Conservation (phyloP, 2,888 invertebrate species). For the Folsomia candida region DNA sequence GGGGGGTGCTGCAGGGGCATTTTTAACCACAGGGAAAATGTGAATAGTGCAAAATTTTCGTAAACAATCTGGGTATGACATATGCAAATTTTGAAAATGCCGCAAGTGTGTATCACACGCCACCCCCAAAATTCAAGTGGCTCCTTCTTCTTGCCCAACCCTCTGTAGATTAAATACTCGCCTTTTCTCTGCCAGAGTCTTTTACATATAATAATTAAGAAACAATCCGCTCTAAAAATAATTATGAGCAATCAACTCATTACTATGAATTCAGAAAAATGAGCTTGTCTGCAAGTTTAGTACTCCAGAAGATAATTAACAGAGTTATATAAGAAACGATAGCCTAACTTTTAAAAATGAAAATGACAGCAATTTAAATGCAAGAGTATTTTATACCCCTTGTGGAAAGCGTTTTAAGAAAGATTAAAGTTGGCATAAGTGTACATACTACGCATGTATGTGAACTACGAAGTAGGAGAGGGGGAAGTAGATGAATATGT, state of each 20-base stretch:
- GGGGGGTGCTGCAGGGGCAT: no score
- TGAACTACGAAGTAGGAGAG: not conserved
- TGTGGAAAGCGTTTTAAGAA: not conserved
- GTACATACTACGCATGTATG: not conserved
- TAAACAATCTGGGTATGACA: no score
- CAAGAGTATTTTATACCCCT: not conserved
- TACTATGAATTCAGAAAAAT: not conserved
- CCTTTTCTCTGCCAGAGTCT: no score
- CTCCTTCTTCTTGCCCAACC: not conserved
- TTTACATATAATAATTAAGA: no score
- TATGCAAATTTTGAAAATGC: no score
- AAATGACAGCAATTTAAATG: not conserved
- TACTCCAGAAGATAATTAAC: not conserved
- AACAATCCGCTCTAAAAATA: not conserved
- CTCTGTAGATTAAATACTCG: no score
- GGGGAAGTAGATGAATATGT: not conserved
- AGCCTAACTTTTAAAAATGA: not conserved
- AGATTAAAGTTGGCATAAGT: not conserved
- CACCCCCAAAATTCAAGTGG: no score
- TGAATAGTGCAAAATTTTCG: no score
- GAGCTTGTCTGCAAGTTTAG: not conserved
- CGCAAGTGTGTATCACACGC: no score
- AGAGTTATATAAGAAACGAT: not conserved
- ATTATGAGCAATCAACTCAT: constrained; percentile 7
- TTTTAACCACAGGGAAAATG: no score